phyloP scores from a whole-genome alignment of 2,113 vertebrate species.

The Neolamprologus cancellatus region DNA sequence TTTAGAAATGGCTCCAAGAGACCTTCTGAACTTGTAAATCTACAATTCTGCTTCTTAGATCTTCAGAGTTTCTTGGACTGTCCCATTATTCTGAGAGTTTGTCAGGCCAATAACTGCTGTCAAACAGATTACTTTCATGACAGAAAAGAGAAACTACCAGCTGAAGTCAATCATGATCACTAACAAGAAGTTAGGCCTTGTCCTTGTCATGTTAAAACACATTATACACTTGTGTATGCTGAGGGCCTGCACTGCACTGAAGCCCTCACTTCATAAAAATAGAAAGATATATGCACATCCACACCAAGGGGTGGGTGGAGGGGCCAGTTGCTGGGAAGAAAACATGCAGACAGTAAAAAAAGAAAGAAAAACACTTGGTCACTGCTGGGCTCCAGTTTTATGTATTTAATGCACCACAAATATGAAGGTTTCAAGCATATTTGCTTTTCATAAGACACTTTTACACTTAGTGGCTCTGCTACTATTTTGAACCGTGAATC shows the following conservation, averaged over 20 bases:
- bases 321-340: background rate
- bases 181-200: background rate
- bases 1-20: background rate
- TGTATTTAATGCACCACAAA: background rate
- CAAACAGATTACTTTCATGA: background rate
- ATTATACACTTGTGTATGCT: background rate
- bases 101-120: background rate
- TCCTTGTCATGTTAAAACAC: background rate
- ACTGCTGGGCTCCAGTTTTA: background rate
- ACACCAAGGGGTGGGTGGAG: background rate
- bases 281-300: background rate
- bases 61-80: background rate
- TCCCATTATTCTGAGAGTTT: background rate
- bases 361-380: background rate
- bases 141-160: background rate
- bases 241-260: background rate
- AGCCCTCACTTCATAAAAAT: background rate
- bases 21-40: background rate
- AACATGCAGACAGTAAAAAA: background rate
- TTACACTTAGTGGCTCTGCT: background rate
- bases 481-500: background rate
- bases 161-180: background rate
- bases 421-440: background rate
- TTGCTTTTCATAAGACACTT: background rate
- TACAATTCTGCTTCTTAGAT: background rate